A percentile compares a stretch with the other conserved stretches of the same genome.
phyloP scores from a whole-genome alignment of 2,888 invertebrate species.

The Smittia sp. region DNA sequence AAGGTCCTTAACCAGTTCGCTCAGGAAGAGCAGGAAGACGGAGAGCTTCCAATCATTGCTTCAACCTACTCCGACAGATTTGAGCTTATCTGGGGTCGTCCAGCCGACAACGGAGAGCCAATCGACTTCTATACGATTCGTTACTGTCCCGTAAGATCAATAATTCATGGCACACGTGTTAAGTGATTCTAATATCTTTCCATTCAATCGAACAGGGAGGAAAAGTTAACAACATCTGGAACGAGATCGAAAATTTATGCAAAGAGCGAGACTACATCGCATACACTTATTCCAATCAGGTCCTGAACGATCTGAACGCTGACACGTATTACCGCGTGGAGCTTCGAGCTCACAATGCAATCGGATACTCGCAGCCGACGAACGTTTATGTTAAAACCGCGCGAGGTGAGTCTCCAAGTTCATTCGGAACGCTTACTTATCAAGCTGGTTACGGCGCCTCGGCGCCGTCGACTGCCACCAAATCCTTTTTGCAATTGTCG shows the following conservation, averaged over 20 bases:
- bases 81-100: constrained; percentile 79
- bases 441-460: constrained; percentile 52
- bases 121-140: constrained; percentile 78
- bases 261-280: constrained; percentile 61
- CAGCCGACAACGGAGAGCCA: constrained; percentile 85
- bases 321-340: constrained; percentile 83
- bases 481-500: neutral
- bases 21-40: constrained; percentile 53
- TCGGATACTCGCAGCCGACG: constrained; percentile 78
- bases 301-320: constrained; percentile 67
- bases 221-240: constrained; percentile 68
- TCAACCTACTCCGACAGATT: constrained; percentile 74
- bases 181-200: constrained; percentile 16
- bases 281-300: constrained; percentile 62
- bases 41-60: constrained; percentile 52
- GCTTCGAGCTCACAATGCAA: constrained; percentile 78
- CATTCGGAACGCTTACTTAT: constrained; percentile 53
- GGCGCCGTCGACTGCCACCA: constrained; percentile 43
- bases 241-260: constrained; percentile 58
- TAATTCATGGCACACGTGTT: constrained; percentile 9
- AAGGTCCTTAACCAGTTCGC: constrained; percentile 58
- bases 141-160: constrained; percentile 68
- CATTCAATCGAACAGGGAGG: constrained; percentile 56
- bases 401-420: constrained; percentile 70
- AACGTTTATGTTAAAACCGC: constrained; percentile 79